Conservation (phyloP, 2,797 vertebrate genomes). For the Trachops cirrhosus region DNA sequence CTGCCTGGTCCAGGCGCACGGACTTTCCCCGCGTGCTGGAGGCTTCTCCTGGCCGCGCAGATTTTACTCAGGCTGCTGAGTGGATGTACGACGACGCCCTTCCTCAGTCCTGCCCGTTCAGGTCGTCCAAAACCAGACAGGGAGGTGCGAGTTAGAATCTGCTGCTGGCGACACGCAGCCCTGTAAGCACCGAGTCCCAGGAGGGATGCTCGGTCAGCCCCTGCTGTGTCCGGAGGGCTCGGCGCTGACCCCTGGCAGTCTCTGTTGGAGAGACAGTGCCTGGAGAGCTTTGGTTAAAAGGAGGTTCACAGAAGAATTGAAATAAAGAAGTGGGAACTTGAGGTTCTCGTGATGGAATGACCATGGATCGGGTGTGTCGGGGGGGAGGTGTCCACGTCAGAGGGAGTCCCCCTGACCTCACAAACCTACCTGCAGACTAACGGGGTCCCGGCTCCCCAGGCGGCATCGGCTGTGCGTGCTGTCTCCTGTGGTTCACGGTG, state of each 20-base stretch:
- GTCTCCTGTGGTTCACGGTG: constrained; percentile 87
- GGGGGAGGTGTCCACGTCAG: neutral
- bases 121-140: neutral
- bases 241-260: neutral
- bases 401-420: neutral
- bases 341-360: neutral
- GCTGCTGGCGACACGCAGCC: neutral
- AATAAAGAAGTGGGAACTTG: neutral
- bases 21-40: neutral
- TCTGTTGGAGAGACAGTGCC: neutral
- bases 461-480: constrained; percentile 87
- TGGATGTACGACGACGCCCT: neutral
- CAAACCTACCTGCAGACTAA: constrained; percentile 1
- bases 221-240: neutral
- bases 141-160: neutral
- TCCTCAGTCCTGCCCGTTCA: neutral
- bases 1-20: neutral
- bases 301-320: neutral
- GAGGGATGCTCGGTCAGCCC: neutral
- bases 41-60: neutral
- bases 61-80: neutral
- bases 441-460: constrained; percentile 75
- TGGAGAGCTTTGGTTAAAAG: neutral
- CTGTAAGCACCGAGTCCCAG: neutral
- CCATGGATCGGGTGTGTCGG: neutral